Evolutionary conservation across 2,113 vertebrate genomes (phyloP).

Genomic region (Tachysurus fulvidraco): DNA sequence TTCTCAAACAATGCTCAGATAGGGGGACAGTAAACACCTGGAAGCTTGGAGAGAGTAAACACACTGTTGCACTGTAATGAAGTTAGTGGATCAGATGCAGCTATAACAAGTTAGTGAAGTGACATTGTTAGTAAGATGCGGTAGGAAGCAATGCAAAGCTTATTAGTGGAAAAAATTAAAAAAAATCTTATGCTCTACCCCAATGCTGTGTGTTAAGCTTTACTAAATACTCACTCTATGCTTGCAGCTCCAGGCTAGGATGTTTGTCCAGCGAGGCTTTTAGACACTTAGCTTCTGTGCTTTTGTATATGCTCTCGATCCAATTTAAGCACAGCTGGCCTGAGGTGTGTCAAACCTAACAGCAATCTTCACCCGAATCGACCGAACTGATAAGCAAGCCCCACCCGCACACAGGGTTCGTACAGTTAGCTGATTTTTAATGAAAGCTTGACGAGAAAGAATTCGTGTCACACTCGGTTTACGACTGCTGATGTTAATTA

Average conservation of each 20-base stretch:
- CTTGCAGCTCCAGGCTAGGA: slow-evolving; percentile 56
- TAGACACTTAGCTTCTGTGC: slow-evolving; percentile 28
- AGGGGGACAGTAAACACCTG: background rate
- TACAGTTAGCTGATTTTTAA: background rate
- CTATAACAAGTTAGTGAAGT: slow-evolving; percentile 11
- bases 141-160: slow-evolving; percentile 39
- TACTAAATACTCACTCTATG: slow-evolving; percentile 85
- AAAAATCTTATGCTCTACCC: slow-evolving; percentile 24
- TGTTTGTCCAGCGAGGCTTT: slow-evolving; percentile 30
- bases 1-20: background rate
- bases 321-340: slow-evolving; percentile 89
- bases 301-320: slow-evolving; percentile 67
- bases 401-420: slow-evolving; percentile 47
- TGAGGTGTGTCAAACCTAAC: slow-evolving; percentile 82
- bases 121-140: slow-evolving; percentile 40
- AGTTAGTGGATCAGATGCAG: background rate
- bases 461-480: background rate
- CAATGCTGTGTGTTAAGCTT: slow-evolving; percentile 35
- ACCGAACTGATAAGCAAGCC: slow-evolving; percentile 75
- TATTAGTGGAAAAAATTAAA: slow-evolving; percentile 46
- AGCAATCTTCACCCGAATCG: slow-evolving; percentile 71
- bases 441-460: background rate
- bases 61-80: background rate
- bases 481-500: background rate
- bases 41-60: background rate